Conservation (phyloP, 2,797 vertebrate species). For the Choloepus didactylus region DNA sequence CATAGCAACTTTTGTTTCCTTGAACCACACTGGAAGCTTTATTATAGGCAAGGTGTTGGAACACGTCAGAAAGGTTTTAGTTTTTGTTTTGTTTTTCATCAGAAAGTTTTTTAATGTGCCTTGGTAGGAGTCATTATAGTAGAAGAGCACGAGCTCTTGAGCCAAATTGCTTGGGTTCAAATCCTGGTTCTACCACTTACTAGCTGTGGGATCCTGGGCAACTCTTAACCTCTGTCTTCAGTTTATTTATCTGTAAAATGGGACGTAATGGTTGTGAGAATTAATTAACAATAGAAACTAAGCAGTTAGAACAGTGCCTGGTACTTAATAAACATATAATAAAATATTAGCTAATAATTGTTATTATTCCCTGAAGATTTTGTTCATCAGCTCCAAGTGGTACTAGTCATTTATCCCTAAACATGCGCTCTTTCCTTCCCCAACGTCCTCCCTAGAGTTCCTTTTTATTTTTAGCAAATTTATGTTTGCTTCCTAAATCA, state of each 20-base stretch:
- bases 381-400: background rate
- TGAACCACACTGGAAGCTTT: background rate
- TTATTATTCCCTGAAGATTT: background rate
- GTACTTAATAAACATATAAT: slow-evolving; percentile 37
- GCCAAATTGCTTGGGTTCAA: background rate
- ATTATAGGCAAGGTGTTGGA: background rate
- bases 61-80: background rate
- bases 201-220: background rate
- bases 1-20: background rate
- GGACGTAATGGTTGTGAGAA: background rate
- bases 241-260: slow-evolving; percentile 27
- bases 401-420: slow-evolving; percentile 5
- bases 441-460: background rate
- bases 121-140: background rate
- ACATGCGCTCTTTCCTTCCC: background rate
- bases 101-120: background rate
- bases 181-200: background rate
- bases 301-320: background rate
- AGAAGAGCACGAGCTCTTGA: background rate
- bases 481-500: slow-evolving; percentile 41
- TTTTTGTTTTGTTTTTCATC: no score
- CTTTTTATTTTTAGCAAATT: slow-evolving; percentile 55
- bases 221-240: slow-evolving; percentile 12
- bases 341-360: background rate
- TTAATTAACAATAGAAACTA: background rate